Percentiles rank a stretch among this genome's conserved stretches.
Conservation (phyloP, 2,113 vertebrate genomes). For the Paracanthobrama guichenoti region DNA sequence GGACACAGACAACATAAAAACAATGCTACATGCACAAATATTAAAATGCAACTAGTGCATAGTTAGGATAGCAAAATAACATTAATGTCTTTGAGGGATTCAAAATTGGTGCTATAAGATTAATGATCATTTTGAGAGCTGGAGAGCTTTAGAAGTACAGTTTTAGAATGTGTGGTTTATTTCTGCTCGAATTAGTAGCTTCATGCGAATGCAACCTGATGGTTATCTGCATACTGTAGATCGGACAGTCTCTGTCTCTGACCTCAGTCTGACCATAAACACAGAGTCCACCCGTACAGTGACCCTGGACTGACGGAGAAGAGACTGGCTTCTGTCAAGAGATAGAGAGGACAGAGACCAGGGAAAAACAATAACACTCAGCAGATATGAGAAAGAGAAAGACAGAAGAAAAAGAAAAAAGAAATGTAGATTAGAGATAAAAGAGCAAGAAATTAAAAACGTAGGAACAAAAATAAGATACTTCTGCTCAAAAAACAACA, state of each 20-base stretch:
- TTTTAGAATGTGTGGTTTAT: not conserved
- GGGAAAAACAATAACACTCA: slow-evolving; percentile 43
- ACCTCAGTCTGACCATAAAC: slow-evolving; percentile 47
- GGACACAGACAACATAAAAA: not conserved
- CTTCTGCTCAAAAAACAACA: not conserved
- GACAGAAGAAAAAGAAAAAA: slow-evolving; percentile 56
- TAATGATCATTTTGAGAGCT: not conserved
- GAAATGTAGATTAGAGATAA: not conserved
- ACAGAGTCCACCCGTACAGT: slow-evolving; percentile 20
- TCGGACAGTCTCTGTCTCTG: not conserved
- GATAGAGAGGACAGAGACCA: slow-evolving; percentile 5
- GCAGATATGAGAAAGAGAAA: slow-evolving; percentile 59
- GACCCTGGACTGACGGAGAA: slow-evolving; percentile 52
- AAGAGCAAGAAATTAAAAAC: not conserved
- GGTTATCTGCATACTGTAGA: slow-evolving; percentile 12
- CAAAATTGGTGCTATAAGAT: not conserved
- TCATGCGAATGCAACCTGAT: not conserved
- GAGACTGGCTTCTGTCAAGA: slow-evolving; percentile 68
- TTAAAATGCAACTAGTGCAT: not conserved
- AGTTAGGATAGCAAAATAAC: not conserved
- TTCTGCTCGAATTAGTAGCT: not conserved
- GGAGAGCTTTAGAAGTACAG: too few species aligned
- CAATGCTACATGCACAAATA: not conserved
- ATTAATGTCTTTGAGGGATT: not conserved
- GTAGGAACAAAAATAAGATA: not conserved